Conservation (phyloP, 1,140 invertebrate species). For the Drosophila littoralis region DNA sequence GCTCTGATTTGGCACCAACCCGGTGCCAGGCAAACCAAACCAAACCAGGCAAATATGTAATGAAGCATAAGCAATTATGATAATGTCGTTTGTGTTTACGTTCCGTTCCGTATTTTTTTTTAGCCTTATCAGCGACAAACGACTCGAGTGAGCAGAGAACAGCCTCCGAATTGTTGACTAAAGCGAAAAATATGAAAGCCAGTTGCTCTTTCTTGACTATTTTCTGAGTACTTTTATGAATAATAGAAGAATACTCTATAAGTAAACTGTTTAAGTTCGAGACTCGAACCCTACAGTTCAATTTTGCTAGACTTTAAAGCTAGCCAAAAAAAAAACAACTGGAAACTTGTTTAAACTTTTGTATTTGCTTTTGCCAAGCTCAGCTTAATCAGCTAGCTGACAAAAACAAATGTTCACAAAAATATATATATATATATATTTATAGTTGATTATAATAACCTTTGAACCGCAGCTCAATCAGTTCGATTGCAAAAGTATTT, state of each 20-base stretch:
- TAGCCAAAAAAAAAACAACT: neutral
- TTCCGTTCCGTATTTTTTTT: constrained; percentile 51
- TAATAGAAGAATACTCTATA: too few species aligned
- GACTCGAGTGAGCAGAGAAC: constrained; percentile 13
- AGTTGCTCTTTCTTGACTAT: neutral
- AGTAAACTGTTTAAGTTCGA: too few species aligned
- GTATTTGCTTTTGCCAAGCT: constrained; percentile 7
- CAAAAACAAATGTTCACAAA: constrained; percentile 8
- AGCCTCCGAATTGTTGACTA: constrained; percentile 30
- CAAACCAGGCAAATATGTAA: constrained; percentile 70
- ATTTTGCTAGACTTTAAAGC: neutral
- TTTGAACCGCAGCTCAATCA: constrained; percentile 35
- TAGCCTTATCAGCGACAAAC: constrained; percentile 65
- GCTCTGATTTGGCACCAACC: neutral
- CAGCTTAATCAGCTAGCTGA: constrained; percentile 32
- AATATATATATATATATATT: neutral
- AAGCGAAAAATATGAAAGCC: neutral
- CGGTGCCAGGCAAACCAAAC: constrained; percentile 12
- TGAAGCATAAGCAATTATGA: constrained; percentile 83
- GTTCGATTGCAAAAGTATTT: constrained; percentile 23
- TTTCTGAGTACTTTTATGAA: too few species aligned
- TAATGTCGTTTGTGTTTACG: constrained; percentile 73
- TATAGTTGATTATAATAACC: constrained; percentile 12
- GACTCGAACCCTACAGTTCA: too few species aligned
- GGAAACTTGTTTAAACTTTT: neutral